Evolutionary conservation across 1,140 invertebrate species (phyloP), one percentile per base, ranked within the genome.

Genomic region (Branchinecta lynchi): DNA sequence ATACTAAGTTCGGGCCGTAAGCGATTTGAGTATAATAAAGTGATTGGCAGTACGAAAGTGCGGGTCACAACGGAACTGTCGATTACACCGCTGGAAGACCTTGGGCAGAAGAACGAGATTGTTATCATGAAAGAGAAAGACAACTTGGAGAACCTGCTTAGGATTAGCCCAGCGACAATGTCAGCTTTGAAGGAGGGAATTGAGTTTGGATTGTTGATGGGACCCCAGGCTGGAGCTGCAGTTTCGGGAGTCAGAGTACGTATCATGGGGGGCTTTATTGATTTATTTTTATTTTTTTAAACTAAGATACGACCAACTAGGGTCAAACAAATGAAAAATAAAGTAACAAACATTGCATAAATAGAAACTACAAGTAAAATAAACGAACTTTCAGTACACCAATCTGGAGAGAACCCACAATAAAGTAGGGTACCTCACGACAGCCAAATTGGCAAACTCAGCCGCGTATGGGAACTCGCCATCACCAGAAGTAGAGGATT

Each of bases 151-250:
- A 86, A 88, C 77, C 78, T 88, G 5, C 78, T 83, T 0, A 76
- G 78, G 15, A 77, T 91, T 44, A 80, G 81, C 69, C 84, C 83
- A 3, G 85, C 81, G 65, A 79, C 81, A 66, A 75, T 89, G 72
- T 75, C 80, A 44, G 83, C 84, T 7, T 78, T 90, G 9, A 80
- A 80, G 67, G 82, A 82, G 72, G 88, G 88, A 12, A 76, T 89
- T 7, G 74, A 79, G 17, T 77, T 60, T 12, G 51, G 51, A 15
- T 20, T 76, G 12, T 60, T 20, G 17, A 60, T 60, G 51, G 51
- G 51, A 60, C 51, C 51, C 17, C 12, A 20, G 17, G 12, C 51
- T 15, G 51, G 51, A 60, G 12, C 51, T 60, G 12, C 51, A 60
- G 12, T 60, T 12, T 60, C 51, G 6, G 51, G 51, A 15, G 51